These are phyloP conservation scores for Neocrepidodera transversa DNA, from an alignment of 2,888 invertebrate species.

Conservation along the genomic window DNA sequence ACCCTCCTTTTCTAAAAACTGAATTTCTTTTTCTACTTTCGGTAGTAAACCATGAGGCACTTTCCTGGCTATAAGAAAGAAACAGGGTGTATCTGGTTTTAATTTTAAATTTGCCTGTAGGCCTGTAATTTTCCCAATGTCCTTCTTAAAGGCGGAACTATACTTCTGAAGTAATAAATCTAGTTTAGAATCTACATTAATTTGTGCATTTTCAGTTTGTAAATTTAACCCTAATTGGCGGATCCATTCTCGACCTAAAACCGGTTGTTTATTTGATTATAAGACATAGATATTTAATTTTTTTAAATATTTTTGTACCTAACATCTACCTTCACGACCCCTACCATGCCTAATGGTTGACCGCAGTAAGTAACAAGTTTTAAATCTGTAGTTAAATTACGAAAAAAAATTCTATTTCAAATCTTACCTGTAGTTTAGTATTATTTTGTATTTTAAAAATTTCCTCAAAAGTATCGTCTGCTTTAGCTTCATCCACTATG, in stretches of 20 bases:
- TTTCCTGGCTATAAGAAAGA: conserved; percentile 28
- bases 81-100: no score
- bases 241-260: conserved; percentile 36
- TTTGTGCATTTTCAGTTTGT: conserved; percentile 31
- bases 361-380: conserved; percentile 3
- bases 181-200: conserved; percentile 1
- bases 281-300: conserved; percentile 2
- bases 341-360: no score
- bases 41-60: no score
- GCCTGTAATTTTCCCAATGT: no score
- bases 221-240: no score
- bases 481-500: conserved; percentile 5
- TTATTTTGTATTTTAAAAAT: not conserved
- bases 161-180: conserved; percentile 13
- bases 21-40: no score
- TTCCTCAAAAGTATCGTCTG: no score
- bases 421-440: conserved; percentile 5
- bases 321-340: no score
- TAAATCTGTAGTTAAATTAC: not conserved
- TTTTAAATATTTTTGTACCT: no score
- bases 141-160: conserved; percentile 5
- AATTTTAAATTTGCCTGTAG: conserved; percentile 22
- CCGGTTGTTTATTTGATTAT: conserved; percentile 34
- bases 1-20: conserved; percentile 28
- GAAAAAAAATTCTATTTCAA: conserved; percentile 14